phyloP scores from a whole-genome alignment of 1,140 invertebrate species.

The Chrysomallon squamiferum region DNA sequence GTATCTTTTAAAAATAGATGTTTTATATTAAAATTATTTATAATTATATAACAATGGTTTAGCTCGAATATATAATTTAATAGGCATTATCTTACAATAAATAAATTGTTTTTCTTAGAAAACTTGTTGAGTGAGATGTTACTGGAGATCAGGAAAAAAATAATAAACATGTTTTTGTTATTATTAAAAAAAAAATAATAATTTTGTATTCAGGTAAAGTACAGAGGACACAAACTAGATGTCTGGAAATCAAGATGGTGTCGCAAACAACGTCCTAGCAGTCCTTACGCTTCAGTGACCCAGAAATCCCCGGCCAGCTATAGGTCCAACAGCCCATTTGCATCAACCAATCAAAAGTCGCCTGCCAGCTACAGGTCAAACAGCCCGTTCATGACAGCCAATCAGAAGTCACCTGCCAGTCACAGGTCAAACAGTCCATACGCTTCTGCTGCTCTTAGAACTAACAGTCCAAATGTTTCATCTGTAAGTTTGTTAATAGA shows the following conservation, averaged over 20 bases:
- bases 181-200: too few relatives aligned
- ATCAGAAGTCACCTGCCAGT: background rate
- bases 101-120: slow-evolving; percentile 12
- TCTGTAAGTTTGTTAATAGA: too few relatives aligned
- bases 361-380: slow-evolving; percentile 2
- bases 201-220: slow-evolving; percentile 68
- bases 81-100: background rate
- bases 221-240: slow-evolving; percentile 84
- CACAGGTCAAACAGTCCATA: slow-evolving; percentile 17
- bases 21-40: too few relatives aligned
- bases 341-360: background rate
- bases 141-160: too few relatives aligned
- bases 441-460: background rate
- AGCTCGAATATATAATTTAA: background rate
- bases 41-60: background rate
- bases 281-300: slow-evolving; percentile 18
- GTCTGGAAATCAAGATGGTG: slow-evolving; percentile 86
- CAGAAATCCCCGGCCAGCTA: background rate
- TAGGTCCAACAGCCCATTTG: slow-evolving; percentile 15
- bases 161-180: too few relatives aligned
- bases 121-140: slow-evolving; percentile 1
- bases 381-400: slow-evolving; percentile 11
- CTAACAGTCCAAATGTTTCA: background rate
- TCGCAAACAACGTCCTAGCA: slow-evolving; percentile 68
- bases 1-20: too few relatives aligned